Evolutionary conservation across 2,113 vertebrate genomes (phyloP).

Genomic region (Phycodurus eques): DNA sequence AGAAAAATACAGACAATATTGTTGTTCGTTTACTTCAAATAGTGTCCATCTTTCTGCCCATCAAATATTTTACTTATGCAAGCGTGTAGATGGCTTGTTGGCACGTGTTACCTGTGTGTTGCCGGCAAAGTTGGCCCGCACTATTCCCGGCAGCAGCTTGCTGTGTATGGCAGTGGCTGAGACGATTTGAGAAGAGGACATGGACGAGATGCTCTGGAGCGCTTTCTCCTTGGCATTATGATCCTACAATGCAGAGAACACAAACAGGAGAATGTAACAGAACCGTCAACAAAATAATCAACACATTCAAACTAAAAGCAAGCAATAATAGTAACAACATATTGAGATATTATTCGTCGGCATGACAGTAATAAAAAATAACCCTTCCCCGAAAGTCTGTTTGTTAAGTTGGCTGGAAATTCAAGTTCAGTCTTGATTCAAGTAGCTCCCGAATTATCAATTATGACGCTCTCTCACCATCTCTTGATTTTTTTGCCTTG

Average conservation of each 20-base stretch:
- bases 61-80: not conserved
- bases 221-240: conserved; percentile 97
- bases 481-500: not conserved
- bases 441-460: not conserved
- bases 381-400: not conserved
- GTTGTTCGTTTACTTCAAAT: not conserved
- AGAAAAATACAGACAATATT: not conserved
- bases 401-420: not conserved
- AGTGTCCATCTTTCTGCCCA: not conserved
- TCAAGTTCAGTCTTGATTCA: not conserved
- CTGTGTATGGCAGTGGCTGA: conserved; percentile 97
- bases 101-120: conserved; percentile 81
- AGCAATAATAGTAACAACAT: not conserved
- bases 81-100: conserved; percentile 11
- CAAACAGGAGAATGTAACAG: not conserved
- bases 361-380: not conserved
- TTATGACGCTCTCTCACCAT: not conserved
- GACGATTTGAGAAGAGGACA: conserved; percentile 99
- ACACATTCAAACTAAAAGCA: not conserved
- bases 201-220: conserved; percentile 96
- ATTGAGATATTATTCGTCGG: not conserved
- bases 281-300: not conserved
- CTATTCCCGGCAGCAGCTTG: conserved; percentile 94
- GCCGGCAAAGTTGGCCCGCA: conserved; percentile 88
- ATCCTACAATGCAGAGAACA: conserved; percentile 83